These are phyloP conservation scores for Euborellia annulipes DNA, from an alignment of 1,140 invertebrate species.

Conservation along the genomic window DNA sequence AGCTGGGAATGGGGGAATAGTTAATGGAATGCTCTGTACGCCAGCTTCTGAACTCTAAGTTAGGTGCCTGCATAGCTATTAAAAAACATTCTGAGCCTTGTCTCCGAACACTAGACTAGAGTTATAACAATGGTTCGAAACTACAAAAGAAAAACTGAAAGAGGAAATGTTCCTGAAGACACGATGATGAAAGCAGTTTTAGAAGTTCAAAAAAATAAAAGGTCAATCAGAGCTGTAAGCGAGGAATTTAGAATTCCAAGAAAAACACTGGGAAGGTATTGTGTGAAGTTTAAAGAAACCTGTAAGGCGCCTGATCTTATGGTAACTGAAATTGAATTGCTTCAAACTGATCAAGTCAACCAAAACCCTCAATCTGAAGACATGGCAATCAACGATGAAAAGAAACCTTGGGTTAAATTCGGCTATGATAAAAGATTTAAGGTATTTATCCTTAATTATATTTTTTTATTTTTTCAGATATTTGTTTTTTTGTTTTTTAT, in stretches of 20 bases:
- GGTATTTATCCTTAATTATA: background rate
- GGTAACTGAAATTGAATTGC: background rate
- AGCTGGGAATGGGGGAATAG: no score
- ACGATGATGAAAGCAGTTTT: slow-evolving; percentile 1
- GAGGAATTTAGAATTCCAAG: slow-evolving; percentile 1
- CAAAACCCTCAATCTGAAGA: background rate
- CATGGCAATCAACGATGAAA: background rate
- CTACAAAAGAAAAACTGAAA: slow-evolving; percentile 2
- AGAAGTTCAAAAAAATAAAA: slow-evolving; percentile 1
- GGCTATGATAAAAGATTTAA: slow-evolving; percentile 3
- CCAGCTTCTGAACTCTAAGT: no score
- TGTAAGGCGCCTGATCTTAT: background rate
- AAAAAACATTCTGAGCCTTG: no score
- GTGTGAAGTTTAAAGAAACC: background rate
- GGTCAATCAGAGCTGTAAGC: slow-evolving; percentile 1
- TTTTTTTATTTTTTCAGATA: slow-evolving; percentile 1
- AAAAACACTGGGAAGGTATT: background rate
- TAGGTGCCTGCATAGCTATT: no score
- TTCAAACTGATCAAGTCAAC: background rate
- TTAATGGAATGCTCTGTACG: no score
- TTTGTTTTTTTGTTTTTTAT: background rate
- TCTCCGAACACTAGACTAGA: no score
- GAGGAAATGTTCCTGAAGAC: slow-evolving; percentile 1
- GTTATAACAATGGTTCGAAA: no score
- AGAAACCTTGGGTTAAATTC: slow-evolving; percentile 2